Evolutionary conservation across 2,888 invertebrate genomes (phyloP).

Genomic region (Corbicula japonica): DNA sequence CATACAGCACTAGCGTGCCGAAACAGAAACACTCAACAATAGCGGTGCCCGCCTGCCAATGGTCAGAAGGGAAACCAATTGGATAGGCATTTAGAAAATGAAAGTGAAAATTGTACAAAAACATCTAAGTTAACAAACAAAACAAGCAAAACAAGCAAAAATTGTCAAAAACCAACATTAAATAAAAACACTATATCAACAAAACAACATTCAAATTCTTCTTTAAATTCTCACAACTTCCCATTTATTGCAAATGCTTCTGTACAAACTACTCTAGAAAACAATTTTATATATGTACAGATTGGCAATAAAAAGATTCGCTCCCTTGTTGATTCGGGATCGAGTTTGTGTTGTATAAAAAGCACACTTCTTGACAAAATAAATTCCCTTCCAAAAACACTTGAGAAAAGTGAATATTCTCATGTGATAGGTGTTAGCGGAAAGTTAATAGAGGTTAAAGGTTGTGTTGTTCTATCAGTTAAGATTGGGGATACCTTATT

Average conservation of each 20-base stretch:
- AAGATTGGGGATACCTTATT: slow-evolving; percentile 3
- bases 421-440: slow-evolving; percentile 28
- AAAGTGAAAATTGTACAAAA: no score
- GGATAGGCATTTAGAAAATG: no score
- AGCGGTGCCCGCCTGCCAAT: slow-evolving; percentile 26
- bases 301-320: background rate
- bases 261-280: background rate
- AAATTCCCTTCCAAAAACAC: background rate
- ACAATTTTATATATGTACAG: background rate
- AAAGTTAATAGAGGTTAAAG: slow-evolving; percentile 6
- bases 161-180: no score
- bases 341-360: slow-evolving; percentile 3
- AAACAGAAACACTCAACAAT: slow-evolving; percentile 12
- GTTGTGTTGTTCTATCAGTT: slow-evolving; percentile 7
- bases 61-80: slow-evolving; percentile 34
- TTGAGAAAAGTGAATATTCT: background rate
- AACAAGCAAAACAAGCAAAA: no score
- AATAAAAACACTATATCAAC: no score
- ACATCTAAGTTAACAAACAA: no score
- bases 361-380: background rate
- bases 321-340: background rate
- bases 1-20: slow-evolving; percentile 9
- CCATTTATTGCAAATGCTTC: no score
- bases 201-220: background rate
- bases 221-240: no score